Base-by-base conservation (phyloP, 2,888 invertebrate species). In the Megalurothrips usitatus region DNA sequence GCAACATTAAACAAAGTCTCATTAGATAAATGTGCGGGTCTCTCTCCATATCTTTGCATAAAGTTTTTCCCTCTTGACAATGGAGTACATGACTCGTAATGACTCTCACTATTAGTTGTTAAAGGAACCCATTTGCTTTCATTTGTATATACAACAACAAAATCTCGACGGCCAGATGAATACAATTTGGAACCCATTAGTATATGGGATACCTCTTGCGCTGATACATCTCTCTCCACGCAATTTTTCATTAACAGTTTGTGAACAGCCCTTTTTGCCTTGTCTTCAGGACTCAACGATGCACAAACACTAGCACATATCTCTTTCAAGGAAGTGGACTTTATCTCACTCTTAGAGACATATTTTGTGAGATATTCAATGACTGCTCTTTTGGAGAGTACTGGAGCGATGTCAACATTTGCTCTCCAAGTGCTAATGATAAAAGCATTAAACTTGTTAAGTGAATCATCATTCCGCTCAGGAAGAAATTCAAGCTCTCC, bases 311-410 rank as follows among this genome's bases (percentile, higher is more conserved):
- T 11, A 49, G 6, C 68, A 68, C 9, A 68, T 11, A 68, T 0
- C 8, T n/a, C 0, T 0, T 23, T 11, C 4, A n/a, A 68, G 3
- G 0, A 23, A n/a, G n/a, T 68, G n/a, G 80, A 82, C 19, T 75
- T 23, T 23, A 63, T 43, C 48, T 83, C 83, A 49, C 75, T 8
- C 49, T 83, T 83, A 1, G 82, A 48, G 12, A 81, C 81, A 80
- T 83, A 83, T 26, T 83, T 83, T 1, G 82, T 79, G 79, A 83
- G 80, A 75, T 83, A 83, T 26, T 82, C 81, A n/a, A 81, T 8
- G 3, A 83, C 81, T 17, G 83, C 81, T 8, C 81, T 68, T 17
- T 58, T 63, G 43, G 80, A 79, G 1, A 79, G 17, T 8, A 83
- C 80, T 6, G 80, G 26, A 0, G 58, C 58, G 26, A 82, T 80